These are phyloP conservation scores for Cerastis rubricosa DNA, from an alignment of 2,888 invertebrate species.

Conservation along the genomic window DNA sequence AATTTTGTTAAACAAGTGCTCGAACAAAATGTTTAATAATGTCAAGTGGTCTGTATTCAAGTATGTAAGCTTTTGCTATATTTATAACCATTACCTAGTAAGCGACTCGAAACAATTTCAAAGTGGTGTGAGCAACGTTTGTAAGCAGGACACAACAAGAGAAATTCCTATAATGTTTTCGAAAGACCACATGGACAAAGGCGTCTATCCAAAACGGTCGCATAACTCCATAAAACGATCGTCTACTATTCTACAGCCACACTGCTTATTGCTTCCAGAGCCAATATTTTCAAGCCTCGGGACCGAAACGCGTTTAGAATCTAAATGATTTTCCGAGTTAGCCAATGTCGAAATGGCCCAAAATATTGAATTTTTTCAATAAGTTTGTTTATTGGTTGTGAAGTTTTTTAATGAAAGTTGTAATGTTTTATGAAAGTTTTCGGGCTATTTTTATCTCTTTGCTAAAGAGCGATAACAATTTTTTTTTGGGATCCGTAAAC, in stretches of 20 bases:
- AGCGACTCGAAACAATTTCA: background rate
- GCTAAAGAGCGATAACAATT: background rate
- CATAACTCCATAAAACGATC: constrained; percentile 77
- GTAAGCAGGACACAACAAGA: constrained; percentile 38
- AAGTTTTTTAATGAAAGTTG: constrained; percentile 28
- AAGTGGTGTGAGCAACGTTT: constrained; percentile 30
- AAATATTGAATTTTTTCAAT: constrained; percentile 58
- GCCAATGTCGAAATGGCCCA: constrained; percentile 68
- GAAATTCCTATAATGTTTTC: constrained; percentile 46
- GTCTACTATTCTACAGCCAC: constrained; percentile 79
- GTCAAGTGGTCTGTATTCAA: background rate
- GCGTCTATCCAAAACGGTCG: constrained; percentile 69
- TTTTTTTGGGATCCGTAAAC: background rate
- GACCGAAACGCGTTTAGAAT: constrained; percentile 77
- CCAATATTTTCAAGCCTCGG: constrained; percentile 81
- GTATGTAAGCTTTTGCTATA: background rate
- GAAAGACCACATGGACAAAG: constrained; percentile 57
- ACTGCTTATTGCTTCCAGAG: constrained; percentile 79
- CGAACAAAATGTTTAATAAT: constrained; percentile 7
- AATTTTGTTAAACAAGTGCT: constrained; percentile 12
- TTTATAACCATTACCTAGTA: background rate
- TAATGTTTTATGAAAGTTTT: background rate
- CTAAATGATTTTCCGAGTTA: constrained; percentile 73
- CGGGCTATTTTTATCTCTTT: background rate
- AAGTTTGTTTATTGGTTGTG: constrained; percentile 33